These are phyloP conservation scores for Apodemus sylvaticus DNA, from an alignment of 2,113 vertebrate genomes.

Conservation along the genomic window DNA sequence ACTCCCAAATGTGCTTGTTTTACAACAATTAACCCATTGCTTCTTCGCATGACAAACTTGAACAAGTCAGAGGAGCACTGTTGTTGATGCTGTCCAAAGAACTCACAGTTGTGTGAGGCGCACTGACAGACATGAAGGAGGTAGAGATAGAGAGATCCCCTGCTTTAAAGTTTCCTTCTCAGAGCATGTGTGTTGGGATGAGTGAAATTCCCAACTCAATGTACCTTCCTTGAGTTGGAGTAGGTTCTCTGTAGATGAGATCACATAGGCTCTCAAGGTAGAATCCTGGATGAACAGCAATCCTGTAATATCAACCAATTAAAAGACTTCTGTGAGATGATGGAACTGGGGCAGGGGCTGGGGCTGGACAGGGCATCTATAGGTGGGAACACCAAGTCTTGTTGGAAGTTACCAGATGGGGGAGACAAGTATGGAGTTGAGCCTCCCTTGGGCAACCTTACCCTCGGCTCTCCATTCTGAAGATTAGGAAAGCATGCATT, in stretches of 20 bases:
- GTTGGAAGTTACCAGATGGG: fast-evolving
- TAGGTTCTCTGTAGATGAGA: neutral
- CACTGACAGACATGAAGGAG: neutral
- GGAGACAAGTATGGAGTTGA: fast-evolving
- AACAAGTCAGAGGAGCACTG: neutral
- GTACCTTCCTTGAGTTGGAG: neutral
- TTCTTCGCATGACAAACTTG: neutral
- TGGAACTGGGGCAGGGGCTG: neutral
- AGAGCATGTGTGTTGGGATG: neutral
- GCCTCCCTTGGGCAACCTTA: too few relatives aligned
- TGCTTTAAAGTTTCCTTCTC: neutral
- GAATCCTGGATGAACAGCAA: neutral
- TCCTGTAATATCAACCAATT: neutral
- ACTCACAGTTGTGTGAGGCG: fast-evolving
- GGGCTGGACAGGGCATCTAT: fast-evolving
- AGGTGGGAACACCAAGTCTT: fast-evolving
- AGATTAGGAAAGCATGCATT: fast-evolving
- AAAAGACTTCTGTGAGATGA: neutral
- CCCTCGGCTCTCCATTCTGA: neutral
- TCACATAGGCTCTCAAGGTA: neutral
- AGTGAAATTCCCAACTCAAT: fast-evolving
- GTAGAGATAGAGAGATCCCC: fast-evolving
- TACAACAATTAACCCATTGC: too few relatives aligned
- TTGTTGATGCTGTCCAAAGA: neutral
- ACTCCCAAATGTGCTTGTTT: neutral